phyloP scores from a whole-genome alignment of 2,888 invertebrate genomes.

The Pollenia griseotomentosa region DNA sequence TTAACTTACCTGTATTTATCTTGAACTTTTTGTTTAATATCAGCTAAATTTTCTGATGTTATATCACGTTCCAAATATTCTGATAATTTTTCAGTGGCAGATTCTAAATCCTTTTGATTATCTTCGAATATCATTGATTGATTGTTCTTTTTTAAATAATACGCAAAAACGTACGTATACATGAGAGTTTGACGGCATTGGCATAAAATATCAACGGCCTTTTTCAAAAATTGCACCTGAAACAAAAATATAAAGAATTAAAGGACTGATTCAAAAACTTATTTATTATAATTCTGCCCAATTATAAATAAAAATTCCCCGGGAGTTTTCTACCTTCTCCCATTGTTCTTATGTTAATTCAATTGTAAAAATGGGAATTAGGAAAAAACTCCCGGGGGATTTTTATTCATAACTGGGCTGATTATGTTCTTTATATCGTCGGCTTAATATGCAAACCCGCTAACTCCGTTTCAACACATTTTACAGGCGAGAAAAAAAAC shows the following conservation, averaged over 20 bases:
- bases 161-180: slow-evolving; percentile 99
- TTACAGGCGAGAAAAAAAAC: too few relatives aligned
- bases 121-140: slow-evolving; percentile 99
- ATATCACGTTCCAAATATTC: slow-evolving; percentile 99
- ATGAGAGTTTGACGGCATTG: slow-evolving; percentile 98
- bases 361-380: too few relatives aligned
- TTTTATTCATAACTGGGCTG: too few relatives aligned
- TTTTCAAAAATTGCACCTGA: slow-evolving; percentile 98
- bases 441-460: too few relatives aligned
- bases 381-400: too few relatives aligned
- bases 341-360: too few relatives aligned
- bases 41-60: slow-evolving; percentile 97
- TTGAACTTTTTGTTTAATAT: slow-evolving; percentile 99
- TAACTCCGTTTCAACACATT: too few relatives aligned
- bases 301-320: too few relatives aligned
- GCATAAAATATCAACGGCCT: slow-evolving; percentile 98
- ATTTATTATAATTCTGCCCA: not conserved
- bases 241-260: slow-evolving; percentile 63
- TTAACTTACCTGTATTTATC: slow-evolving; percentile 94
- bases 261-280: not conserved
- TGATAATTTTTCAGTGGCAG: slow-evolving; percentile 97
- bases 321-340: too few relatives aligned
- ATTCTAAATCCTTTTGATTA: slow-evolving; percentile 99
- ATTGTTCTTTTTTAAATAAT: slow-evolving; percentile 98
- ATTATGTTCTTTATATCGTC: too few relatives aligned